phyloP scores from a whole-genome alignment of 2,888 invertebrate species.

The Ariolimax columbianus region DNA sequence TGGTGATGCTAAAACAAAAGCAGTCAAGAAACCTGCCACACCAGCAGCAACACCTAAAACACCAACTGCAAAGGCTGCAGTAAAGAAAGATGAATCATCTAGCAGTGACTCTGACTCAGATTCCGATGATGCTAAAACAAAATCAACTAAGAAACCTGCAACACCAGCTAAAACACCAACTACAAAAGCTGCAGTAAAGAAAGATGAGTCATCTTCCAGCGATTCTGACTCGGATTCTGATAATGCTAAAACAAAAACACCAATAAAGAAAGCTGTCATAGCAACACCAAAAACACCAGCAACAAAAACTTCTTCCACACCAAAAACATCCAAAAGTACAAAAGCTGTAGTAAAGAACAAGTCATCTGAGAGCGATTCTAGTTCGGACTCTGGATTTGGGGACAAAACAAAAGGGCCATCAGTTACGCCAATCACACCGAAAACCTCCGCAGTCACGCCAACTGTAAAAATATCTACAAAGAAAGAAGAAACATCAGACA shows the following conservation, averaged over 20 bases:
- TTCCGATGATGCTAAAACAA: neutral
- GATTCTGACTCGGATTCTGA: constrained; percentile 39
- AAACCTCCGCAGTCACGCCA: neutral
- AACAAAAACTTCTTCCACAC: neutral
- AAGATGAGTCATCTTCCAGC: constrained; percentile 46
- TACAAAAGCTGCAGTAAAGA: constrained; percentile 41
- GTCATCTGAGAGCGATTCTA: neutral
- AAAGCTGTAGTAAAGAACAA: neutral
- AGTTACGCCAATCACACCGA: neutral
- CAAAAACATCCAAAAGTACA: neutral
- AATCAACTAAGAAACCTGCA: neutral
- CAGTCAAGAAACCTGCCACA: neutral
- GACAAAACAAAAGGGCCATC: neutral
- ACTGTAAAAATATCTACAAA: neutral
- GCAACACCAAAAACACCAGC: neutral
- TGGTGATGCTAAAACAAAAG: neutral
- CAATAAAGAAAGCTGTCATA: neutral
- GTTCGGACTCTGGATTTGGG: neutral
- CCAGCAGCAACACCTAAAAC: neutral
- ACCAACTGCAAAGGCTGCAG: neutral
- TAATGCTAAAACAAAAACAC: neutral
- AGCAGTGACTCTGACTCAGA: constrained; percentile 37
- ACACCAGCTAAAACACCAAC: neutral
- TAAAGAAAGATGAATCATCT: neutral
- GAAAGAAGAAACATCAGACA: constrained; percentile 46